Conservation (phyloP, 2,888 invertebrate species). For the Tiphia femorata region DNA sequence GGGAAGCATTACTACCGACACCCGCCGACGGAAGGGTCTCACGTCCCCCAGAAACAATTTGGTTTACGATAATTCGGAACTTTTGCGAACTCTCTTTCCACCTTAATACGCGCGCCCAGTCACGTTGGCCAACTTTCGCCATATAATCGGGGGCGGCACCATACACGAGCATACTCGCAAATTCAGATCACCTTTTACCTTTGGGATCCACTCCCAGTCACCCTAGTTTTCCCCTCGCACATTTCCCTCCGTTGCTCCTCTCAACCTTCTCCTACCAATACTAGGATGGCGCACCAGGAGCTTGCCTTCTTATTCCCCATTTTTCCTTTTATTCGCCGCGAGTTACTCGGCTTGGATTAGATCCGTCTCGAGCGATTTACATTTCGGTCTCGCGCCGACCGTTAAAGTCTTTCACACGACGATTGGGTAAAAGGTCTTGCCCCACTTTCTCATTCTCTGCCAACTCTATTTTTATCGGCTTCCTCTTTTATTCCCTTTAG, state of each 20-base stretch:
- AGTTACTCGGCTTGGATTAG: too few species aligned
- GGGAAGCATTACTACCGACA: too few species aligned
- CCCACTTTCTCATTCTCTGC: background rate
- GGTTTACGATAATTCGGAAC: too few species aligned
- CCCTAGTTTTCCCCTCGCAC: too few species aligned
- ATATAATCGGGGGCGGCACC: background rate
- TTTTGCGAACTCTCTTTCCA: too few species aligned
- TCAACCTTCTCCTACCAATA: background rate
- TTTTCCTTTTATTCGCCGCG: background rate
- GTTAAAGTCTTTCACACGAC: background rate
- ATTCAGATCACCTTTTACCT: background rate
- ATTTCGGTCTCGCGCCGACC: background rate
- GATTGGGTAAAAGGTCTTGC: background rate
- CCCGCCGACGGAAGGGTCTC: too few species aligned
- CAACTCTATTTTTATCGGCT: too few species aligned
- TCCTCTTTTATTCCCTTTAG: too few species aligned
- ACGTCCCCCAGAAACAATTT: too few species aligned
- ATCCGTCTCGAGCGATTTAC: background rate
- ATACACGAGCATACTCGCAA: background rate
- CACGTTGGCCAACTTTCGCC: background rate
- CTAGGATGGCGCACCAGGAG: too few species aligned
- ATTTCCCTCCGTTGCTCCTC: background rate
- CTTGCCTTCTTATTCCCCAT: background rate
- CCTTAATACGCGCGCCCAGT: background rate
- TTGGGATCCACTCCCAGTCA: too few species aligned